These are phyloP conservation scores for Drosophila hamatofila DNA, from an alignment of 2,888 invertebrate genomes.

Conservation along the genomic window DNA sequence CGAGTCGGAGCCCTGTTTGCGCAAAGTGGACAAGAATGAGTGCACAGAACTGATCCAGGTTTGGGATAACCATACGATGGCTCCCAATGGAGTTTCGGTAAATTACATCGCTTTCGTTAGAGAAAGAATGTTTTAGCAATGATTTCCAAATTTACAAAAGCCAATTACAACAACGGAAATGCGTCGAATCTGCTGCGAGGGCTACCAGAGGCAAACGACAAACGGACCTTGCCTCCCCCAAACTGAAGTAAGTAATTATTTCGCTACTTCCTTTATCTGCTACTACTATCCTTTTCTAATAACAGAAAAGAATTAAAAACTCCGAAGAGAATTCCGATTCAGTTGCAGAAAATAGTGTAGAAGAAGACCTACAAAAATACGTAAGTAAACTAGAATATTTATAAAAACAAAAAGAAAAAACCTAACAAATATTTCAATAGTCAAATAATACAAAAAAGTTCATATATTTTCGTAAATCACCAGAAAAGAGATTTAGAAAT, in stretches of 20 bases:
- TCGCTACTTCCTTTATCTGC: too few relatives aligned
- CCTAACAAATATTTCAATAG: too few relatives aligned
- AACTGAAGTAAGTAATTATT: background rate
- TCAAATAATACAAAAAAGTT: too few relatives aligned
- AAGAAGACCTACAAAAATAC: background rate
- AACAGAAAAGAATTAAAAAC: background rate
- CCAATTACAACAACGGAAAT: background rate
- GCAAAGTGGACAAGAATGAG: background rate
- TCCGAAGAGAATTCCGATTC: background rate
- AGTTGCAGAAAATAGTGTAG: background rate
- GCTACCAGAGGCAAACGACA: constrained; percentile 23
- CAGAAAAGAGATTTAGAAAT: too few relatives aligned
- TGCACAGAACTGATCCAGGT: background rate
- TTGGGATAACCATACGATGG: background rate
- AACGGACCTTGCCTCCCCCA: constrained; percentile 25
- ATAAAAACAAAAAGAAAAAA: too few relatives aligned
- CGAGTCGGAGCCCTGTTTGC: constrained; percentile 6
- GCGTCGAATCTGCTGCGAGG: constrained; percentile 34
- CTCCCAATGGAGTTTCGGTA: background rate
- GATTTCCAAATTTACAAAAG: background rate
- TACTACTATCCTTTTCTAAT: too few relatives aligned
- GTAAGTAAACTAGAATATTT: background rate
- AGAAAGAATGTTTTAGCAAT: background rate
- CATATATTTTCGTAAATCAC: too few relatives aligned
- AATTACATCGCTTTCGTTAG: background rate